A percentile compares a stretch with the other conserved stretches of the same genome.
Conservation (phyloP, 2,797 vertebrate species). For the Cyprinella venusta region DNA sequence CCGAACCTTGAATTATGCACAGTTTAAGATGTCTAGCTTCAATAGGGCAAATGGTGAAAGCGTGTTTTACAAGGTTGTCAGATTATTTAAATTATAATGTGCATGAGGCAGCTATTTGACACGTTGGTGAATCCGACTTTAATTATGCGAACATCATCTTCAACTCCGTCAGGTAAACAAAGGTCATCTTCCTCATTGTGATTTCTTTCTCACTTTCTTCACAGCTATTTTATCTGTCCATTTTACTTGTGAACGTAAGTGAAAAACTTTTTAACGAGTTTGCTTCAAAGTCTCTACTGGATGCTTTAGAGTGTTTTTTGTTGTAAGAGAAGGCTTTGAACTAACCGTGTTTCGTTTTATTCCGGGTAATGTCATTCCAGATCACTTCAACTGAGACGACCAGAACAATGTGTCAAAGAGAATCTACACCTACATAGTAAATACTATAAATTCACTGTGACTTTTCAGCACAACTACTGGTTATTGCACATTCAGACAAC, state of each 20-base stretch:
- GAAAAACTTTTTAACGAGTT: slow-evolving; percentile 16
- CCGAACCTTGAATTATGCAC: slow-evolving; percentile 32
- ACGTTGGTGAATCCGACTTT: slow-evolving; percentile 49
- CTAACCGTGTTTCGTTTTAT: neutral
- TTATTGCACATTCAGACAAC: neutral
- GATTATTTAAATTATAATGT: slow-evolving; percentile 54
- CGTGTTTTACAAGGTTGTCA: slow-evolving; percentile 49
- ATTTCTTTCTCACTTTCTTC: neutral
- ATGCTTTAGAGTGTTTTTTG: slow-evolving; percentile 5
- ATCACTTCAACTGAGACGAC: neutral
- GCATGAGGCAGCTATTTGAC: slow-evolving; percentile 52
- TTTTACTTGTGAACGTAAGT: slow-evolving; percentile 1
- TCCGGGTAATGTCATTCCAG: neutral
- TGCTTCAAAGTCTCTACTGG: neutral
- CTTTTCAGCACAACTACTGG: neutral
- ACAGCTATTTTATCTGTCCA: neutral
- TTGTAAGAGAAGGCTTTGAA: slow-evolving; percentile 21
- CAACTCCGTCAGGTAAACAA: slow-evolving; percentile 15
- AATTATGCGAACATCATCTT: slow-evolving; percentile 48
- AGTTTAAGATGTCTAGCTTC: slow-evolving; percentile 38
- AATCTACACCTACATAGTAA: neutral
- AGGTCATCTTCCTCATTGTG: slow-evolving; percentile 14
- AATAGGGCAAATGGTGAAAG: slow-evolving; percentile 42
- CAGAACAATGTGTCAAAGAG: slow-evolving; percentile 8
- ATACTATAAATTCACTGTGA: neutral